Evolutionary conservation across 1,140 invertebrate genomes (phyloP), one percentile per base, ranked within the genome.

Genomic region (Papilio glaucus): DNA sequence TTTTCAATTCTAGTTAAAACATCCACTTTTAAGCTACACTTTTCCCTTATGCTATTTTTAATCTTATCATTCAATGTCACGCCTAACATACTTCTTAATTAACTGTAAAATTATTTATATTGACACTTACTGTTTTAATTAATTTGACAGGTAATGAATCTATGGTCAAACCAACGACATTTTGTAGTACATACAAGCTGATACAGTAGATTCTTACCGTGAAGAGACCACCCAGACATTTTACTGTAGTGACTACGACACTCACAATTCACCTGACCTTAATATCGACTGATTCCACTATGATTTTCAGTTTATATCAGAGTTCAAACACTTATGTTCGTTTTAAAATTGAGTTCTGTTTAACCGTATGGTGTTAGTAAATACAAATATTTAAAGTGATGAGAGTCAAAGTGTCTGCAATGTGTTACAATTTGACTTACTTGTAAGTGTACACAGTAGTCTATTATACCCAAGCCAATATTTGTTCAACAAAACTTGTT

Each of bases 331-430:
- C 21, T 49, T 53, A 53, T 26, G 49, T 10, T 53, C 18, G 24
- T 53, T 53, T 9, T 24, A 53, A 53, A 49, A 49, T 49, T 49
- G 49, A 53, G 21, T 24, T 53, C 18, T 53, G 49, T 53, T 53
- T 53, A 24, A 53, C 1, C 49, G 49, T 24, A 53, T 21, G 4
- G 49, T 53, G 49, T 53, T 24, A 53, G 49, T 53, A 53, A 53
- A 53, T 53, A 53, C 21, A 53, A 53, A 53, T 53, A 53, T 53
- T 53, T 53, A 53, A 53, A 53, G 21, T 10, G 18, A 49, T 49
- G 18, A 53, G 18, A 53, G 21, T 21, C 18, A 53, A 53, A 53
- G 49, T 53, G 10, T 49, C 21, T 24, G 21, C 18, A 18, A 24
- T 24, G 49, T 53, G 18, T 26, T 18, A 53, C 49, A 24, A 24